Evolutionary conservation across 2,113 vertebrate genomes (phyloP), one percentile per base, ranked within the genome.

Genomic region (Etia nguti): DNA sequence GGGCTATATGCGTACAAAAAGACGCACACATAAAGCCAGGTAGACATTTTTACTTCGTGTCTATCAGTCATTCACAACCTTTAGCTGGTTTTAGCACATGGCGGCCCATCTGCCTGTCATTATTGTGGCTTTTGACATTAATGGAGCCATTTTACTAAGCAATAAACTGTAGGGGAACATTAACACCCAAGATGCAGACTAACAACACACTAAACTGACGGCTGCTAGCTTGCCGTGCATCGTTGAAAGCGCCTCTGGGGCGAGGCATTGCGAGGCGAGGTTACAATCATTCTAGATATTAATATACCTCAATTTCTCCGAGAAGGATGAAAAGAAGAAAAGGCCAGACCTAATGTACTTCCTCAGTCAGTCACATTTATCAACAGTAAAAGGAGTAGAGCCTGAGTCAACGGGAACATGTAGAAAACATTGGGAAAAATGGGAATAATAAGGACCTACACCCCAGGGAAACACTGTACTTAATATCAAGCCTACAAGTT

Each of bases 81-180:
- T 80, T 59, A 48, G 84, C 85, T 86, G n/a, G 68, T 86, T 81
- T 77, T 77, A 36, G 52, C 20, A 7, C 54, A 43, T 52, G 85
- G 79, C 26, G 43, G 83, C 80, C 83, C 88, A 91, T 95, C 92
- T 92, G 91, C 79, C 90, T 87, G 68, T 68, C 92, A 87, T 94
- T 93, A 90, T 68, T 34, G 52, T 57, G 59, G 48, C 57, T 68
- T 82, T 93, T 79, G 68, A 85, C 86, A 79, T 87, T 95, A 94
- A 94, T 91, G 75, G 92, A 93, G 86, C 86, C 88, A 88, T 95
- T 93, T 92, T 79, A 73, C 79, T 80, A 62, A 90, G 88, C 89
- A 90, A 89, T 89, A 92, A 92, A 92, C 88, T 84, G 92, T 65
- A 88, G 84, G 80, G 88, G 85, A 88, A 94, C 92, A 91, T 94